Conservation (phyloP, 2,888 invertebrate genomes). For the Embidobia sp. region DNA sequence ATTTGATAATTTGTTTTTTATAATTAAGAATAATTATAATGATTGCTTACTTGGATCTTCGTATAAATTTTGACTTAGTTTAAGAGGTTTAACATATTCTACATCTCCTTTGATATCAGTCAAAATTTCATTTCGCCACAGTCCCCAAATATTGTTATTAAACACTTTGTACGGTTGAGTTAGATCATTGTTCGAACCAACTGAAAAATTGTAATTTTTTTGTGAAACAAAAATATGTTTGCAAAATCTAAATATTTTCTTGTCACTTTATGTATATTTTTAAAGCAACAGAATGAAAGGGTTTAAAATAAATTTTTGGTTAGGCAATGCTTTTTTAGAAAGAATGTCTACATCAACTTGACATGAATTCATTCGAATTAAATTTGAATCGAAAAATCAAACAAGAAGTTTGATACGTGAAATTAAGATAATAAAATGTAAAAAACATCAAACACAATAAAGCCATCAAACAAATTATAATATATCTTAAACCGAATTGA, state of each 20-base stretch:
- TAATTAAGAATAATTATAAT: too few species aligned
- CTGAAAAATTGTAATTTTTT: not conserved
- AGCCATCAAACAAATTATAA: slow-evolving; percentile 17
- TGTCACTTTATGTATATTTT: not conserved
- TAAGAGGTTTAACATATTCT: slow-evolving; percentile 84
- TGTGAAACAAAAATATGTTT: too few species aligned
- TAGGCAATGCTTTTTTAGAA: too few species aligned
- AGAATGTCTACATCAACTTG: too few species aligned
- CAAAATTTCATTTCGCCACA: slow-evolving; percentile 65
- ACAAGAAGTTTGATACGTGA: too few species aligned
- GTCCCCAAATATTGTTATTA: slow-evolving; percentile 31
- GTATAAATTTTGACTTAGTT: slow-evolving; percentile 83
- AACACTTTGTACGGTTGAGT: slow-evolving; percentile 13
- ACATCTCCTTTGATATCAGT: slow-evolving; percentile 74
- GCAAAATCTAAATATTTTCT: not conserved
- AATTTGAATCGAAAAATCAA: too few species aligned
- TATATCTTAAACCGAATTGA: slow-evolving; percentile 1
- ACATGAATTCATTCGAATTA: too few species aligned
- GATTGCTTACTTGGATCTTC: slow-evolving; percentile 81
- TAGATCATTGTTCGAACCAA: not conserved
- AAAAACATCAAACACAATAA: too few species aligned
- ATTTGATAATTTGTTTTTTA: too few species aligned
- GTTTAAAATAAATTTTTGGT: too few species aligned
- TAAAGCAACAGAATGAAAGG: too few species aligned
- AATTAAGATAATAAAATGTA: too few species aligned